A percentile compares a stretch with the other conserved stretches of the same genome.
Evolutionary conservation across 2,888 invertebrate species (phyloP).

Genomic region (Athrips mouffetella): DNA sequence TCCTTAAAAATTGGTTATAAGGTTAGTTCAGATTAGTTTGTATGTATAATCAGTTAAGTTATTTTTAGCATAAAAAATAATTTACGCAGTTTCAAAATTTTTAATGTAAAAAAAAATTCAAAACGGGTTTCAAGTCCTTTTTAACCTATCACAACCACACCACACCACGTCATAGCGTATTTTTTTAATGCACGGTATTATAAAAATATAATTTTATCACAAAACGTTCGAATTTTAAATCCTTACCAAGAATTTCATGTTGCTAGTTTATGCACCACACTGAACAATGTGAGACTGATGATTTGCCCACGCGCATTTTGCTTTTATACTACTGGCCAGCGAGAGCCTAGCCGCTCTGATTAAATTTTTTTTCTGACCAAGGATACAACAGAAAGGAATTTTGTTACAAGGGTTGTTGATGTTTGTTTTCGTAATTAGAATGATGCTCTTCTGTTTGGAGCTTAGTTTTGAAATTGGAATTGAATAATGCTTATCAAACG

Average conservation of each 20-base stretch:
- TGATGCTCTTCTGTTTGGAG: not conserved
- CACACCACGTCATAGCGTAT: no score
- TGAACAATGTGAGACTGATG: slow-evolving; percentile 49
- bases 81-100: no score
- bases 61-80: no score
- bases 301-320: slow-evolving; percentile 30
- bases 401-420: slow-evolving; percentile 6
- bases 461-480: not conserved
- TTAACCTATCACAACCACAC: no score
- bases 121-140: no score
- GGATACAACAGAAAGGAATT: slow-evolving; percentile 32
- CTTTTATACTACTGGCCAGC: slow-evolving; percentile 45
- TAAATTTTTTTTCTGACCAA: slow-evolving; percentile 41
- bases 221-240: slow-evolving; percentile 15
- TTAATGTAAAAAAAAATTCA: no score
- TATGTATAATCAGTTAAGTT: no score
- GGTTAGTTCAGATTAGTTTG: no score
- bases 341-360: slow-evolving; percentile 31
- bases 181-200: no score
- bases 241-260: slow-evolving; percentile 67
- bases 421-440: slow-evolving; percentile 9
- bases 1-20: no score
- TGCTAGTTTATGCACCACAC: slow-evolving; percentile 38
- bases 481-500: no score
- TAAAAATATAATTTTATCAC: no score